These are phyloP conservation scores for Nomada hirtipes DNA, from an alignment of 2,888 invertebrate species.

Conservation along the genomic window DNA sequence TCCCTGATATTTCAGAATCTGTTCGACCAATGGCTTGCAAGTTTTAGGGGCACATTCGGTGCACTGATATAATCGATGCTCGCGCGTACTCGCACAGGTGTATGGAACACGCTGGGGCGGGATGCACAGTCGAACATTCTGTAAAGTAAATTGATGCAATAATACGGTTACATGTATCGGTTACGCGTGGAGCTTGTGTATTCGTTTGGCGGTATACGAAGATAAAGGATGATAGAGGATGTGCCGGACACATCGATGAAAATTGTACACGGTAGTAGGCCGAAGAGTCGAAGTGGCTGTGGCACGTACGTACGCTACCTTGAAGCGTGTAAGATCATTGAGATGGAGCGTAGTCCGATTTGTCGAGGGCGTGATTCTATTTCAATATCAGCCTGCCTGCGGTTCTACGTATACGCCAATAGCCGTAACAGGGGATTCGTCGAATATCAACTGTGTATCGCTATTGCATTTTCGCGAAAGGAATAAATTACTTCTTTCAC, in stretches of 20 bases:
- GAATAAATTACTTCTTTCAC: conserved; percentile 40
- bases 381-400: conserved; percentile 79
- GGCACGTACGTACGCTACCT: conserved; percentile 57
- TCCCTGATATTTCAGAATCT: too few species aligned
- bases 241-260: conserved; percentile 13
- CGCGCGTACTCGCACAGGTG: too few species aligned
- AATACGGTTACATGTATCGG: background rate
- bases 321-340: conserved; percentile 61
- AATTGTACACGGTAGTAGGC: conserved; percentile 25
- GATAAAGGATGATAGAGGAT: background rate
- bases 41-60: too few species aligned
- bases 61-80: too few species aligned
- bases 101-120: too few species aligned
- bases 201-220: background rate
- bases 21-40: too few species aligned
- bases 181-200: background rate
- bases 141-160: background rate
- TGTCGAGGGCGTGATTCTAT: conserved; percentile 80
- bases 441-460: conserved; percentile 56
- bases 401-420: conserved; percentile 65
- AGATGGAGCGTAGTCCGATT: conserved; percentile 66
- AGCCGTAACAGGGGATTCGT: conserved; percentile 61
- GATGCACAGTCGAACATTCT: background rate
- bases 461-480: conserved; percentile 38
- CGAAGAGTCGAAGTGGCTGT: conserved; percentile 51